These are phyloP conservation scores for Rotaria magnacalcarata DNA, from an alignment of 2,888 invertebrate species.

Conservation along the genomic window DNA sequence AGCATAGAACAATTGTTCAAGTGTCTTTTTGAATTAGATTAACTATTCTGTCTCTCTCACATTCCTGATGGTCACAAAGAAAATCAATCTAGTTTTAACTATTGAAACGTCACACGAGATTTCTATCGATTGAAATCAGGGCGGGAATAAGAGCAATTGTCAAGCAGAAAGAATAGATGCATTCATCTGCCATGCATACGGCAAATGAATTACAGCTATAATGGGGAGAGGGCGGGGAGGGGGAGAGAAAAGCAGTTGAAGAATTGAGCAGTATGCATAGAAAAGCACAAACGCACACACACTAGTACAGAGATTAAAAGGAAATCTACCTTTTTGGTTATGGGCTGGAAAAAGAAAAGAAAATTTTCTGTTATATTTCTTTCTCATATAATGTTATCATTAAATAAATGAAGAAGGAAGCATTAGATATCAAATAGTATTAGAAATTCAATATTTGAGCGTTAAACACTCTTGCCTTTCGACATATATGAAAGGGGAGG, in stretches of 20 bases:
- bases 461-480: not conserved
- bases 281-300: not conserved
- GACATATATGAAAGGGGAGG: not conserved
- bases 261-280: not conserved
- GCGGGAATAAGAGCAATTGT: not conserved
- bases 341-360: not conserved
- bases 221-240: not conserved
- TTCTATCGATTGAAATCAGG: conserved; percentile 6
- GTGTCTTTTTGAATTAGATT: conserved; percentile 16
- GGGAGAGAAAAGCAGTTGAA: not conserved
- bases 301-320: not conserved
- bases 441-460: not conserved
- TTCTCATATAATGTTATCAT: no score
- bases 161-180: not conserved
- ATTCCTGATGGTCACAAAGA: not conserved
- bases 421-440: not conserved
- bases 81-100: conserved; percentile 21
- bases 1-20: not conserved
- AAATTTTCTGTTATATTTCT: no score
- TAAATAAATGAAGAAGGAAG: not conserved
- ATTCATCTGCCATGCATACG: not conserved
- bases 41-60: not conserved
- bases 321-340: not conserved
- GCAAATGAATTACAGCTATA: not conserved
- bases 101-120: conserved; percentile 12